Conservation (phyloP, 1,140 invertebrate species). For the Acarapis woodi region DNA sequence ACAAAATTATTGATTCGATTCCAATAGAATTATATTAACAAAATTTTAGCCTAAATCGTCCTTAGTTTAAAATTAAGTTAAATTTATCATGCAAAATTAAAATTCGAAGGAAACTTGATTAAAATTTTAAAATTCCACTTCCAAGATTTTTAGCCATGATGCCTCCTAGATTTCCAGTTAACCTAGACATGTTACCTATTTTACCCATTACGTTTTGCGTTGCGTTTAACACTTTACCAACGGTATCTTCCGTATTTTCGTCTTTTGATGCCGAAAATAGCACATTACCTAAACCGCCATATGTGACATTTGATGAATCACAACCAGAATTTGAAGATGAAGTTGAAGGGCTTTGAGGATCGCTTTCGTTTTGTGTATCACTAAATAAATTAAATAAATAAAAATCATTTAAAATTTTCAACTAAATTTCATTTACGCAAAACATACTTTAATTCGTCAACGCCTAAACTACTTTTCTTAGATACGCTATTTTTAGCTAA, state of each 20-base stretch:
- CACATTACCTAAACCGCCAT: neutral
- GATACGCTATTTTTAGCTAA: too few species aligned
- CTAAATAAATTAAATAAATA: neutral
- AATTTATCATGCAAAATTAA: too few species aligned
- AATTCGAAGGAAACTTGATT: neutral
- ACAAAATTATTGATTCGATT: too few species aligned
- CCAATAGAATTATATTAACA: too few species aligned
- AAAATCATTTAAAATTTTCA: neutral
- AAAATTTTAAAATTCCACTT: slow-evolving; percentile 13
- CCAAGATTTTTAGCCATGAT: slow-evolving; percentile 36
- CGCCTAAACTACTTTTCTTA: slow-evolving; percentile 74
- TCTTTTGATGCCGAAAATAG: neutral
- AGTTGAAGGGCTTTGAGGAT: neutral
- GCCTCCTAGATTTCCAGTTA: slow-evolving; percentile 18
- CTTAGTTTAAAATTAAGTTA: too few species aligned
- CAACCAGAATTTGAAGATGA: neutral
- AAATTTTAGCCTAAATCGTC: too few species aligned
- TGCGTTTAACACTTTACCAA: slow-evolving; percentile 33
- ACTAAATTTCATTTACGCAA: slow-evolving; percentile 5
- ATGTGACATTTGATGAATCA: neutral
- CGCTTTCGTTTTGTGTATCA: neutral
- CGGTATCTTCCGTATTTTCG: slow-evolving; percentile 8
- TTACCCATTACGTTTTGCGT: slow-evolving; percentile 41
- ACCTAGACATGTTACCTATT: slow-evolving; percentile 33
- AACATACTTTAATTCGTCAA: slow-evolving; percentile 6